phyloP scores from a whole-genome alignment of 1,140 invertebrate genomes.

The Cephus cinctus region DNA sequence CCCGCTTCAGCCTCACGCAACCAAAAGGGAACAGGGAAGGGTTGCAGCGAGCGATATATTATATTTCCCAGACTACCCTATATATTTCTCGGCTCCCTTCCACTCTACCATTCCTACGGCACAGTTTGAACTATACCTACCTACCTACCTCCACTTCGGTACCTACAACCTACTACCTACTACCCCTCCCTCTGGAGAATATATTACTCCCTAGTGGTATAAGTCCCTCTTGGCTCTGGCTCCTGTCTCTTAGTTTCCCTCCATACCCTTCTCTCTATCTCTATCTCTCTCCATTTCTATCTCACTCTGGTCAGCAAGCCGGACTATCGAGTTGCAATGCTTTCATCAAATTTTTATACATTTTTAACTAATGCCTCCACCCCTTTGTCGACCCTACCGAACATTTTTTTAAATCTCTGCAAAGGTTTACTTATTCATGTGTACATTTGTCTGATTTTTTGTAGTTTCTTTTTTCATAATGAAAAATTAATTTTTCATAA shows the following conservation, averaged over 20 bases:
- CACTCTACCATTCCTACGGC: not conserved
- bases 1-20: no score
- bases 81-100: not conserved
- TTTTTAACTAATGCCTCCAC: not conserved
- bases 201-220: no score
- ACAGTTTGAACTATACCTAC: no score
- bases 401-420: not conserved
- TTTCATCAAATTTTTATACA: not conserved
- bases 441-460: no score
- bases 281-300: not conserved
- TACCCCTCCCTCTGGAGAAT: not conserved
- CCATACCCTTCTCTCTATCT: not conserved
- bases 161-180: no score
- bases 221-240: no score
- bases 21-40: no score
- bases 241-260: not conserved
- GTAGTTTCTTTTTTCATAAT: no score
- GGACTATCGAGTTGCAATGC: not conserved
- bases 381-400: not conserved
- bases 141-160: no score
- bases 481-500: no score
- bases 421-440: not conserved
- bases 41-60: no score
- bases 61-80: slow-evolving; percentile 1
- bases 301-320: not conserved